Percentiles rank a stretch among this genome's conserved stretches.
Evolutionary conservation across 2,797 vertebrate species (phyloP).

Genomic region (Peromyscus attwateri): DNA sequence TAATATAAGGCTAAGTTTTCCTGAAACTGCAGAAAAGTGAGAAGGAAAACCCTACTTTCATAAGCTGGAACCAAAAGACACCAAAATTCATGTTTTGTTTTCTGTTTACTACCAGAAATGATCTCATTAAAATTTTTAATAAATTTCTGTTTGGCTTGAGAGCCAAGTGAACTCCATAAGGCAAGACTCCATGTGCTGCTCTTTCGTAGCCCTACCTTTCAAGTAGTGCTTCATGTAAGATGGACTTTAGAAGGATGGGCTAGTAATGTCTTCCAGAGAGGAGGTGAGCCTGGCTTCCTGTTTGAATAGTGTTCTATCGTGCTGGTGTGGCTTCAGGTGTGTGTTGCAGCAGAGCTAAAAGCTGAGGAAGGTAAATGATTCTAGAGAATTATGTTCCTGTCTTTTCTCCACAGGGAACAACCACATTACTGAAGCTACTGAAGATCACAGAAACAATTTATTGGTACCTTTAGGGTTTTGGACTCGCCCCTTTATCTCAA

Average conservation of each 20-base stretch:
- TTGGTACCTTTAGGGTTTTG: constrained; percentile 51
- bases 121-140: not conserved
- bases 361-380: not conserved
- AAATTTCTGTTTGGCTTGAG: not conserved
- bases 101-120: constrained; percentile 30
- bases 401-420: not conserved
- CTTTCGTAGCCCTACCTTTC: not conserved
- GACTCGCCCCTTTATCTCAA: not conserved
- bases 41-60: constrained; percentile 42
- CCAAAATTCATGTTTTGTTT: constrained; percentile 18
- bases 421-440: not conserved
- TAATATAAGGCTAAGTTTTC: not conserved
- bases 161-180: not conserved
- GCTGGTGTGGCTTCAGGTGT: not conserved
- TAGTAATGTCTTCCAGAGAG: constrained; percentile 1
- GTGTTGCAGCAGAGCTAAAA: not conserved
- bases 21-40: not conserved
- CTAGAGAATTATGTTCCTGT: not conserved
- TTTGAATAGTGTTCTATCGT: not conserved
- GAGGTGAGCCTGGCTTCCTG: constrained; percentile 9
- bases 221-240: not conserved
- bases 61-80: not conserved
- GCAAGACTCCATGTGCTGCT: not conserved
- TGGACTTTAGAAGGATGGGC: not conserved
- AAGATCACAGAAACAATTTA: constrained; percentile 25